phyloP scores from a whole-genome alignment of 2,113 vertebrate genomes.

The Tylochromis polylepis region DNA sequence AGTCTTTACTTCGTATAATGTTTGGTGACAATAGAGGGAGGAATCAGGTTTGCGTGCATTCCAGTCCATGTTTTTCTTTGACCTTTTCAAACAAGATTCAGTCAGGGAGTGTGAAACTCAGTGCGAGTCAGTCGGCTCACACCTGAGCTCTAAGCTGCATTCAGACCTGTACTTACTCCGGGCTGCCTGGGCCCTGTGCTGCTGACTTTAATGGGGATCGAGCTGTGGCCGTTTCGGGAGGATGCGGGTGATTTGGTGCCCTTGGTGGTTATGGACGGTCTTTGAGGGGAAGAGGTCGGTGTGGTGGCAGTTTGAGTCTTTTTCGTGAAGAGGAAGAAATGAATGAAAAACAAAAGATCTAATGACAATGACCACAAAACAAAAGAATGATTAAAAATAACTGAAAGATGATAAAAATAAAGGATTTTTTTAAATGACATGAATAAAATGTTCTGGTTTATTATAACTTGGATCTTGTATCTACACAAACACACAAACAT shows the following conservation, averaged over 20 bases:
- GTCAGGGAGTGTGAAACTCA: neutral
- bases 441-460: neutral
- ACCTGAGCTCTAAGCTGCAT: neutral
- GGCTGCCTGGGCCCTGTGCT: constrained; percentile 59
- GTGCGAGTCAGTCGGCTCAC: neutral
- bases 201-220: constrained; percentile 72
- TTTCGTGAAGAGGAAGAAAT: constrained; percentile 70
- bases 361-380: constrained; percentile 12
- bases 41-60: neutral
- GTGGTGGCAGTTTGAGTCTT: constrained; percentile 80
- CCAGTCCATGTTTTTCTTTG: neutral
- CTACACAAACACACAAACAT: neutral
- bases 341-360: constrained; percentile 54
- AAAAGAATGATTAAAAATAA: neutral
- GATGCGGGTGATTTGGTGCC: constrained; percentile 69
- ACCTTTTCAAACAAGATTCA: neutral
- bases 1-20: neutral
- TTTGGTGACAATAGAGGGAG: accelerated
- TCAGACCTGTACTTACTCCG: constrained; percentile 78
- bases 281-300: constrained; percentile 74
- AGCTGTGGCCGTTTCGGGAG: constrained; percentile 71
- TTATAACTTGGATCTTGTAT: neutral
- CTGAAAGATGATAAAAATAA: neutral
- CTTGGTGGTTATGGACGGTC: constrained; percentile 72
- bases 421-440: neutral